A percentile compares a stretch with the other conserved stretches of the same genome.
phyloP scores from a whole-genome alignment of 2,113 vertebrate species.

The Paramisgurnus dabryanus region DNA sequence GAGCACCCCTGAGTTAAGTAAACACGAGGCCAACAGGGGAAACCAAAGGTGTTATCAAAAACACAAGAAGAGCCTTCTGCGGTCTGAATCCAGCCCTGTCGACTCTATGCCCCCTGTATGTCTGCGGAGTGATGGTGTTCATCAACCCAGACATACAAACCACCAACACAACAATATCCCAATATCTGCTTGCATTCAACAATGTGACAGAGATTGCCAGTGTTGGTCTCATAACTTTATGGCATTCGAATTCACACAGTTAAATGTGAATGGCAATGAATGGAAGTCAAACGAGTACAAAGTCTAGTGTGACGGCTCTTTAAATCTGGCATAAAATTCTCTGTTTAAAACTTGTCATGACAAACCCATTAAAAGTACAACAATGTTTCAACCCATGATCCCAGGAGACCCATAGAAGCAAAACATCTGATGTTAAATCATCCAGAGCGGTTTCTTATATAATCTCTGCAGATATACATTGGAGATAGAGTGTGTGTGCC shows the following conservation, averaged over 20 bases:
- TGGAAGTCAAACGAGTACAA: too few relatives aligned
- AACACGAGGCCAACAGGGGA: slow-evolving; percentile 48
- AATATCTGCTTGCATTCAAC: neutral
- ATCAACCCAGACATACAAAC: slow-evolving; percentile 6
- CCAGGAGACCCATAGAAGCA: neutral
- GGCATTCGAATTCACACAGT: neutral
- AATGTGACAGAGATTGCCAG: neutral
- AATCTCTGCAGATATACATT: neutral
- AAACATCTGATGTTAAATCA: neutral
- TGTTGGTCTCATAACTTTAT: too few relatives aligned
- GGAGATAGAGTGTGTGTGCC: slow-evolving; percentile 28
- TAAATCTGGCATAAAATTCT: neutral
- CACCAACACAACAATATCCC: neutral
- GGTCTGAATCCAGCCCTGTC: slow-evolving; percentile 38
- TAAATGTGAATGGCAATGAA: neutral
- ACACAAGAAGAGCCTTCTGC: slow-evolving; percentile 40
- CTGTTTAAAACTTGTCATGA: neutral
- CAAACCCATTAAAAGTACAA: neutral
- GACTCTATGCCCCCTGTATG: slow-evolving; percentile 33
- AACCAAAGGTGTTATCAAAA: slow-evolving; percentile 51
- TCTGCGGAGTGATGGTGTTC: slow-evolving; percentile 29
- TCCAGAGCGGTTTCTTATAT: neutral
- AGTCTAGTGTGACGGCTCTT: too few relatives aligned
- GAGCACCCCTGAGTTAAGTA: slow-evolving; percentile 54
- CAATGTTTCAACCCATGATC: neutral